Evolutionary conservation across 2,888 invertebrate species (phyloP), one percentile per base, ranked within the genome.

Genomic region (Trachelus stipa): DNA sequence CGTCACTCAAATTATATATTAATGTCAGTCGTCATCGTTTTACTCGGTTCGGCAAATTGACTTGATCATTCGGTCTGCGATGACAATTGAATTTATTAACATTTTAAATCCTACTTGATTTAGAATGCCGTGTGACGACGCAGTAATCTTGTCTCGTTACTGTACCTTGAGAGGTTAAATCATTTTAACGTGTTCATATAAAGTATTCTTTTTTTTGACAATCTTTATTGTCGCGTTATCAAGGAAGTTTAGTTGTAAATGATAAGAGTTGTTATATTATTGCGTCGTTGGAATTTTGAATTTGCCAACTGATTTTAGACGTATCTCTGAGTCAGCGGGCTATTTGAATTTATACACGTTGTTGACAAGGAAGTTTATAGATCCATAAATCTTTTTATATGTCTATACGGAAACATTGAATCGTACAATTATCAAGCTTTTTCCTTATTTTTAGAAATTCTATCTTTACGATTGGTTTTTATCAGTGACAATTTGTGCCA

Each of bases 301-400:
- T 76, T 73, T 40, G 76, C 56, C 68, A 80, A 77, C 33, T 68
- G 34, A 9, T 74, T 68, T 12, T 69, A 75, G 33, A 74, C 68
- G 30, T 30, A 34, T 31, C 15, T 30, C 31, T 31, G 71, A 31
- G 31, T 71, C 31, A 15, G 12, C 34, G 2, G 31, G 69, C 4
- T 30, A 69, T 15, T 40, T 15, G 0, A 4, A 40, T 6, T 40
- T 40, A 40, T 40, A 15, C 4, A 6, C 4, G 6, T 15, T 15
- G 15, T 15, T 40, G 6, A 40, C 1, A 40, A 6, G 6, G 4
- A 40, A 40, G 15, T 37, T 37, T 0, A 37, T 40, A 40, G 37
- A 4, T 15, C 12, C 4, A 15, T 40, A 40, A 15, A 35, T 35
- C 12, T 35, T 35, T 12, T 35, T 35, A 12, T 35, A 12, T 35